These are phyloP conservation scores for Caenorhabditis brenneri DNA, from an alignment of 1,140 invertebrate genomes.

Conservation along the genomic window DNA sequence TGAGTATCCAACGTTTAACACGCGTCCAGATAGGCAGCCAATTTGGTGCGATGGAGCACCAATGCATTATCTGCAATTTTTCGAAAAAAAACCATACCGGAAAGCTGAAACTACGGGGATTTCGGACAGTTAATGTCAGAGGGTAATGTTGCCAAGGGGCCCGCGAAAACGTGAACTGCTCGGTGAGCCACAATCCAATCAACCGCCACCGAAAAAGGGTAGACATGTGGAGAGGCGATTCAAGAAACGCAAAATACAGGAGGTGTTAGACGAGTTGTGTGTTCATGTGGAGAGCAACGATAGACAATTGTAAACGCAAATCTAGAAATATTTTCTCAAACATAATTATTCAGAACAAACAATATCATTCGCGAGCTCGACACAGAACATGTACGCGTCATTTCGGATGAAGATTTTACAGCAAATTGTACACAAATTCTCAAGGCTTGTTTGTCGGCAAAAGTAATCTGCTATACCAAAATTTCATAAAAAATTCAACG, in stretches of 20 bases:
- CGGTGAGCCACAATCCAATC: not conserved
- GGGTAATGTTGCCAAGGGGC: not conserved
- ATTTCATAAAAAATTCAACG: not conserved
- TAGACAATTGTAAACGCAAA: not conserved
- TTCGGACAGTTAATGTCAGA: not conserved
- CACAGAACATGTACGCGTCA: constrained; percentile 15
- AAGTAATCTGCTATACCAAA: not conserved
- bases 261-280: not conserved
- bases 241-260: not conserved
- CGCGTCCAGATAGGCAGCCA: constrained; percentile 10
- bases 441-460: not conserved
- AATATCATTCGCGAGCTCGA: not conserved
- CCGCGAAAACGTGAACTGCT: not conserved
- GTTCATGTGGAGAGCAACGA: not conserved
- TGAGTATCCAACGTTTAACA: constrained; percentile 17
- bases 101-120: not conserved
- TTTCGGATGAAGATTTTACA: not conserved
- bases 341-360: not conserved
- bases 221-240: not conserved
- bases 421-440: not conserved
- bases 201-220: not conserved
- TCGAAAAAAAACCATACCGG: not conserved
- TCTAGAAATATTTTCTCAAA: not conserved
- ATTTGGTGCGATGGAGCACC: not conserved
- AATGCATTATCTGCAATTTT: not conserved